Base-by-base conservation (phyloP, 2,888 invertebrate species). In the Crocallis elinguaria region DNA sequence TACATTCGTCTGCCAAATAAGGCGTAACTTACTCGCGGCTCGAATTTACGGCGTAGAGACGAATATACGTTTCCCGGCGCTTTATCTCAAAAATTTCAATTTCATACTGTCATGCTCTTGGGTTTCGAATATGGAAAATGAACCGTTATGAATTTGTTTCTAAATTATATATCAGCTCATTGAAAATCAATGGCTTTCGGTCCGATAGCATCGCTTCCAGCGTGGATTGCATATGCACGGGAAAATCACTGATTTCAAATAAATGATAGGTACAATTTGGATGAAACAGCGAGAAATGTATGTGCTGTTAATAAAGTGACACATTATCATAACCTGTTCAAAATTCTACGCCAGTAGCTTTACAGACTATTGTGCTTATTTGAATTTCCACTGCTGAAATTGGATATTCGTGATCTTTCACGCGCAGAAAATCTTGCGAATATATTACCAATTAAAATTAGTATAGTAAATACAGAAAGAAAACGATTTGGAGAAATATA, bases 1-100 rank as follows among this genome's bases (percentile, higher is more conserved):
- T 77, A 80, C 75, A 77, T 82, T 80, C 82, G 77, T 78, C 81
- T 79, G 75, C 77, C 79, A 86, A 88, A 88, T 87, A 87, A 84
- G 81, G 88, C 86, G 86, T 85, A 83, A 85, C 84, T 75, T 77
- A 82, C 79, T 77, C 75, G 60, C 69, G 69, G 72, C 72, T 65
- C 73, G 69, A 81, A 79, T 82, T 79, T 82, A 82, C 74, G 72
- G 73, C 73, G 64, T 68, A 75, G 73, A 76, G 75, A 77, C 68
- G 67, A 78, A 79, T 78, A 79, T 76, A 76, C 69, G 66, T 67
- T 69, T 66, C 43, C 44, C 61, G 67, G 53, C 64, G 64, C 67
- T 77, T 79, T 81, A 79, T 75, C 66, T 70, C 71, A 67, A 79
- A 84, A 84, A 76, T 81, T 78, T 79, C 81, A 81, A 83, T 86